phyloP scores from a whole-genome alignment of 2,113 vertebrate species.

The Barnardius zonarius region DNA sequence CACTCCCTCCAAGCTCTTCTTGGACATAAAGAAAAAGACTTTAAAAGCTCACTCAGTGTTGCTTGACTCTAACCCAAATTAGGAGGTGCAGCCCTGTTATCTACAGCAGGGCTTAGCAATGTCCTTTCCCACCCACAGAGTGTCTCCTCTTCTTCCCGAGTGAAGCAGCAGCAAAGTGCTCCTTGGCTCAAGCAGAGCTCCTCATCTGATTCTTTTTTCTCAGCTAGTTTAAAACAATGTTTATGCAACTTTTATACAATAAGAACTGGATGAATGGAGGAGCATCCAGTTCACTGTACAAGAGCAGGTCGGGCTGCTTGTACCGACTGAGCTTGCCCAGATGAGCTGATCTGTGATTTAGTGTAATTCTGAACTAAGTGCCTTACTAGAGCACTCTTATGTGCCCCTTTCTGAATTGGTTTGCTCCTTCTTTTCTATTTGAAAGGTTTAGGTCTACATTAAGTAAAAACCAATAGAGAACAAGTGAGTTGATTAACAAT shows the following conservation, averaged over 20 bases:
- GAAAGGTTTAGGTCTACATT: neutral
- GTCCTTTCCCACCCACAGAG: conserved; percentile 16
- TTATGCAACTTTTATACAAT: neutral
- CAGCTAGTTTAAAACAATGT: neutral
- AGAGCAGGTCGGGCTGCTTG: neutral
- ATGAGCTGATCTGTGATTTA: neutral
- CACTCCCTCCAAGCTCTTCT: neutral
- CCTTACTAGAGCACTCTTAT: neutral
- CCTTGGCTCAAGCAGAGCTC: neutral
- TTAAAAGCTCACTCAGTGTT: neutral
- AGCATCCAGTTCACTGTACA: neutral
- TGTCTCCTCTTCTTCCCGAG: neutral
- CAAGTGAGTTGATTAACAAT: neutral
- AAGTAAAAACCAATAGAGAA: neutral
- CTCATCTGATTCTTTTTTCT: neutral
- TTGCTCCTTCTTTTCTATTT: neutral
- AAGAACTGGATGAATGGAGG: neutral
- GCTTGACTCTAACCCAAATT: neutral
- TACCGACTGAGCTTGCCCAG: neutral
- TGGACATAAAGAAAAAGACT: neutral
- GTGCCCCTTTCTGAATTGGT: neutral
- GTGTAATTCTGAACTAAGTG: neutral
- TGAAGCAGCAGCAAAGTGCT: neutral
- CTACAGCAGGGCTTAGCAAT: neutral
- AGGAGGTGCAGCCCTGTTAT: conserved; percentile 13